phyloP scores from a whole-genome alignment of 2,113 vertebrate genomes.

The Nycticebus coucang region DNA sequence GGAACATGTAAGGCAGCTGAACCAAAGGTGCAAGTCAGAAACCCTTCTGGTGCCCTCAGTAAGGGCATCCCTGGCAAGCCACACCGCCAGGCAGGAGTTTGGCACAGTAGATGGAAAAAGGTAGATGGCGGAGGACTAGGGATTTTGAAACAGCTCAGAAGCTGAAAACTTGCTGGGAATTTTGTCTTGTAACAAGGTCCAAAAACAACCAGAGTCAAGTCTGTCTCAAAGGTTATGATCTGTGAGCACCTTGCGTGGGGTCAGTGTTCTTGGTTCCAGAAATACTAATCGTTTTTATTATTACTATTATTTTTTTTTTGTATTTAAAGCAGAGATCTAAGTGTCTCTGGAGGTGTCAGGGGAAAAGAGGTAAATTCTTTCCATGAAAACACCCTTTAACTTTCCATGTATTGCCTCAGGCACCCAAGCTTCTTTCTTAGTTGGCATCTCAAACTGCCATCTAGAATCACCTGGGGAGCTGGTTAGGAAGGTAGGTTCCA shows the following conservation, averaged over 20 bases:
- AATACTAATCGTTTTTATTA: neutral
- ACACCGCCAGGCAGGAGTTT: neutral
- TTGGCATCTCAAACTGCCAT: neutral
- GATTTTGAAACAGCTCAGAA: conserved; percentile 21
- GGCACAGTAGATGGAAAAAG: neutral
- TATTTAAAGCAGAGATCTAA: neutral
- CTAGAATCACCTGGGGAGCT: conserved; percentile 20
- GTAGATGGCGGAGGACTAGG: neutral
- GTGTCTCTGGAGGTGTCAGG: neutral
- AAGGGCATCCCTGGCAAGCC: neutral
- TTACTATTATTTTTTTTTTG: neutral
- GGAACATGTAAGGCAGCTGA: neutral
- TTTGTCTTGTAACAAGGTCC: neutral
- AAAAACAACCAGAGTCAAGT: neutral
- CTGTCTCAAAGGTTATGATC: neutral
- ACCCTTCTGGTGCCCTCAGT: neutral
- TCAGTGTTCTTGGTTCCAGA: neutral
- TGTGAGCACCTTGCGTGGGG: neutral
- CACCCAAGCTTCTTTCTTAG: neutral
- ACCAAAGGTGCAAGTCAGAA: neutral
- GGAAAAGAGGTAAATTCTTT: conserved; percentile 7
- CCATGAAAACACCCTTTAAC: neutral
- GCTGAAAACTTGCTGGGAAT: neutral
- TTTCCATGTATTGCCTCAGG: neutral
- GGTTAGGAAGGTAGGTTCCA: conserved; percentile 17